Conservation (phyloP, 2,113 vertebrate genomes). For the Prolemur simus region DNA sequence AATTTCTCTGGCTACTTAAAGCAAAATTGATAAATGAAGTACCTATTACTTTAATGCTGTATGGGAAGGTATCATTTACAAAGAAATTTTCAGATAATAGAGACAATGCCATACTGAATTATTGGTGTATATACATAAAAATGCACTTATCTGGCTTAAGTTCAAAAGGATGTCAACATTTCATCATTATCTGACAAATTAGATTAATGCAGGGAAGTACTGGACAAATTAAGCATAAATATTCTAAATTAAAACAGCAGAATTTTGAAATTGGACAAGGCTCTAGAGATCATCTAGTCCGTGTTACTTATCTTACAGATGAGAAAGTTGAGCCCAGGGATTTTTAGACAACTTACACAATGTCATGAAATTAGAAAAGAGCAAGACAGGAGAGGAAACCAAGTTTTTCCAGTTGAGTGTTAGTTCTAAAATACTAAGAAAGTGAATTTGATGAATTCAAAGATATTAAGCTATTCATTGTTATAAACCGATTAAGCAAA, state of each 20-base stretch:
- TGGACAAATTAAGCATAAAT: background rate
- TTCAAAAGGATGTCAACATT: background rate
- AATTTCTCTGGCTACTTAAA: background rate
- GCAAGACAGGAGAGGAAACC: background rate
- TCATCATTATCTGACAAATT: background rate
- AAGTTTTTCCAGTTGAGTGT: background rate
- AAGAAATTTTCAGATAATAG: background rate
- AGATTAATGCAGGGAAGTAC: background rate
- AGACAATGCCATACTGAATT: background rate
- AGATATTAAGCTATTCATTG: background rate
- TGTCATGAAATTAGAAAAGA: background rate
- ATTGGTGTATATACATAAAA: background rate
- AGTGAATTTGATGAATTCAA: background rate
- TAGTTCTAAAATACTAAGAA: background rate
- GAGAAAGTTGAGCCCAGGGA: background rate
- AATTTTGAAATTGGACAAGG: background rate
- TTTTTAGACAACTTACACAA: background rate
- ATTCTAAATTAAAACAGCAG: background rate
- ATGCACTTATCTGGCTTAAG: background rate
- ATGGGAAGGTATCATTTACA: background rate
- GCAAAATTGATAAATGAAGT: constrained; percentile 1
- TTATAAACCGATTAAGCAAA: background rate
- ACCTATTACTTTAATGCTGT: background rate
- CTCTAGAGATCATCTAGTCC: background rate
- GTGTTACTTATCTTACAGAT: background rate